Percentiles rank a stretch among this genome's conserved stretches.
phyloP scores from a whole-genome alignment of 2,888 invertebrate species.

The Ptilodon capucinus region DNA sequence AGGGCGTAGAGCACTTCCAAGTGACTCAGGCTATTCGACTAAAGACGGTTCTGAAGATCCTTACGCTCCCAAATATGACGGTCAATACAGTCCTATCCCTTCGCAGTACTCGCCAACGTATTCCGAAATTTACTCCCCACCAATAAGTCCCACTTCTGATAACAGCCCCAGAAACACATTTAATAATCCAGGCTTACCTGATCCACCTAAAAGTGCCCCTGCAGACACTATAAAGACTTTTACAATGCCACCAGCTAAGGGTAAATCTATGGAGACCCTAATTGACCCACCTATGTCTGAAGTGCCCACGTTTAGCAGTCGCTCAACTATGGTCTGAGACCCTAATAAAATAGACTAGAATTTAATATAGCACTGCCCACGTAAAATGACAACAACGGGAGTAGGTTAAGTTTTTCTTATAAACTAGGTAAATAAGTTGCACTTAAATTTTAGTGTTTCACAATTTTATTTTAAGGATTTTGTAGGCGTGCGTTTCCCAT shows the following conservation, averaged over 20 bases:
- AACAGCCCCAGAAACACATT: slow-evolving; percentile 68
- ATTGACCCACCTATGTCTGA: slow-evolving; percentile 68
- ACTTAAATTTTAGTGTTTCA: slow-evolving; percentile 38
- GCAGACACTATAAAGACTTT: slow-evolving; percentile 70
- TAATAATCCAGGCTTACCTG: slow-evolving; percentile 66
- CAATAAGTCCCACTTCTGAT: slow-evolving; percentile 73
- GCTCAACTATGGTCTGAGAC: slow-evolving; percentile 75
- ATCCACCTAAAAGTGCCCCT: slow-evolving; percentile 70
- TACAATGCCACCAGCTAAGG: slow-evolving; percentile 65
- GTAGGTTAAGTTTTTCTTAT: slow-evolving; percentile 12
- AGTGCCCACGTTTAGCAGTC: slow-evolving; percentile 65
- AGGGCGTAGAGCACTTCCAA: slow-evolving; percentile 81
- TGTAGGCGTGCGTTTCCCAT: slow-evolving; percentile 54
- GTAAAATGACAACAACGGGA: slow-evolving; percentile 41
- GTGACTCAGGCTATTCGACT: slow-evolving; percentile 75
- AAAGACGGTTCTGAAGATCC: slow-evolving; percentile 74
- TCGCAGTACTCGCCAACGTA: slow-evolving; percentile 76
- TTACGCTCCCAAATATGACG: slow-evolving; percentile 63
- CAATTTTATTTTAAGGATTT: slow-evolving; percentile 27
- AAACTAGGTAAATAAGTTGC: slow-evolving; percentile 20
- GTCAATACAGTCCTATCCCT: slow-evolving; percentile 71
- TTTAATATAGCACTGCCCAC: slow-evolving; percentile 45
- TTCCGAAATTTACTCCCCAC: slow-evolving; percentile 78
- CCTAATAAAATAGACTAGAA: not conserved
- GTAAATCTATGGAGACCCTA: slow-evolving; percentile 72